phyloP scores from a whole-genome alignment of 2,113 vertebrate genomes.

The Rhinopomastus cyanomelas region DNA sequence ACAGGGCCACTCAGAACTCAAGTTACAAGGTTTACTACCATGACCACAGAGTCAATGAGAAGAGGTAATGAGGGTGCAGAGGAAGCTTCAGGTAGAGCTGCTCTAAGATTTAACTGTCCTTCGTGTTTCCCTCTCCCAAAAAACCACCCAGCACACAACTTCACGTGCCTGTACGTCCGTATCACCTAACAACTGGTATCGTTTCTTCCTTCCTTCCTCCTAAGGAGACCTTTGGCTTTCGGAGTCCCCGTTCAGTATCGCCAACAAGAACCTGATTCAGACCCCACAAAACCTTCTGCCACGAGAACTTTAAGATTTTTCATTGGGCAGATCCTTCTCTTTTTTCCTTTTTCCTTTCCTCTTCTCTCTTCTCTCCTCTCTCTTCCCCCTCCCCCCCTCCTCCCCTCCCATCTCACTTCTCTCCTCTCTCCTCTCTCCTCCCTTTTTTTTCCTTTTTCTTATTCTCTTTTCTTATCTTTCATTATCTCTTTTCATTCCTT shows the following conservation, averaged over 20 bases:
- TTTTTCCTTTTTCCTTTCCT: not conserved
- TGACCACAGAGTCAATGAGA: rapidly evolving
- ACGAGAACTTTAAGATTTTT: not conserved
- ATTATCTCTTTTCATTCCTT: too few relatives aligned
- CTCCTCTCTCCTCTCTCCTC: too few relatives aligned
- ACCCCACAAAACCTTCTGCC: not conserved
- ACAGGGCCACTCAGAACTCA: not conserved
- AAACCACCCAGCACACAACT: not conserved
- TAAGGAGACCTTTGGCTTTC: not conserved
- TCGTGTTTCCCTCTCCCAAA: not conserved
- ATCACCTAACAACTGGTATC: not conserved
- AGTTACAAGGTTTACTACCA: not conserved
- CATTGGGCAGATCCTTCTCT: not conserved
- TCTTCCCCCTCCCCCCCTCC: too few relatives aligned
- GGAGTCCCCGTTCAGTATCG: not conserved
- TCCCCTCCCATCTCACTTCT: too few relatives aligned
- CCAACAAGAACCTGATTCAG: not conserved
- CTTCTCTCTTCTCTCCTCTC: too few relatives aligned
- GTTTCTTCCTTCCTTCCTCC: not conserved
- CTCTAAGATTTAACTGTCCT: not conserved
- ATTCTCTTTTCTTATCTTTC: too few relatives aligned
- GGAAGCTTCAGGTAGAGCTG: not conserved
- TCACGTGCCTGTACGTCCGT: rapidly evolving
- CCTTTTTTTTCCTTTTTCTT: too few relatives aligned
- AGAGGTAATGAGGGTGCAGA: not conserved